Evolutionary conservation across 2,888 invertebrate species (phyloP).

Genomic region (Dasypogon diadema): DNA sequence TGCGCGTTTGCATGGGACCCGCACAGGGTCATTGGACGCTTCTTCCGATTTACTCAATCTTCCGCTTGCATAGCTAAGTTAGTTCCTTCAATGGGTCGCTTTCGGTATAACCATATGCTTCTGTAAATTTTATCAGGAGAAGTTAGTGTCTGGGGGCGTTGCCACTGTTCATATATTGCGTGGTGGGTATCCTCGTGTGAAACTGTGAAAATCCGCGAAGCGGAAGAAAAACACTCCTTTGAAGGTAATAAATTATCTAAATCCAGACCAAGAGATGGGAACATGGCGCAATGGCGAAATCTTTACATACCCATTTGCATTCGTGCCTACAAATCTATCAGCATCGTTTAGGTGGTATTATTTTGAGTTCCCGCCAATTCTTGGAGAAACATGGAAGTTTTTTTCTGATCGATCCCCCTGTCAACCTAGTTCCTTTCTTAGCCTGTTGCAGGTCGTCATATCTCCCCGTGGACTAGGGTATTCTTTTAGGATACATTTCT

Average conservation of each 20-base stretch:
- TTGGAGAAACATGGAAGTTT: no score
- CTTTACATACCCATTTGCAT: not conserved
- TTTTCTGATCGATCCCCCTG: no score
- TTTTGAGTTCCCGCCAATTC: no score
- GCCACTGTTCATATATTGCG: not conserved
- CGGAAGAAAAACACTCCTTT: not conserved
- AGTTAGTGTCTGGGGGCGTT: constrained; percentile 11
- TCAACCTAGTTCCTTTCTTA: no score
- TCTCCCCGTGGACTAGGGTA: no score
- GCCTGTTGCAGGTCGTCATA: no score
- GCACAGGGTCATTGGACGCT: constrained; percentile 31
- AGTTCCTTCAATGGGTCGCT: not conserved
- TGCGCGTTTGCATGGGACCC: not conserved
- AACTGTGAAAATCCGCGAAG: constrained; percentile 23
- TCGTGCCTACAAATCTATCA: not conserved
- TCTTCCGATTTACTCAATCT: constrained; percentile 39
- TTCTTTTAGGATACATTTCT: no score
- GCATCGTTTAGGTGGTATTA: no score
- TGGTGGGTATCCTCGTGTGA: not conserved
- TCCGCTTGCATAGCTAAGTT: not conserved
- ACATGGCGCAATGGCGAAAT: not conserved
- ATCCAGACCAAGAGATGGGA: constrained; percentile 10
- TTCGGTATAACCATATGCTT: not conserved
- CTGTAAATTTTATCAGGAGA: constrained; percentile 28
- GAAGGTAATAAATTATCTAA: constrained; percentile 38